These are phyloP conservation scores for Netelia virgata DNA, from an alignment of 2,888 invertebrate genomes.

Conservation along the genomic window DNA sequence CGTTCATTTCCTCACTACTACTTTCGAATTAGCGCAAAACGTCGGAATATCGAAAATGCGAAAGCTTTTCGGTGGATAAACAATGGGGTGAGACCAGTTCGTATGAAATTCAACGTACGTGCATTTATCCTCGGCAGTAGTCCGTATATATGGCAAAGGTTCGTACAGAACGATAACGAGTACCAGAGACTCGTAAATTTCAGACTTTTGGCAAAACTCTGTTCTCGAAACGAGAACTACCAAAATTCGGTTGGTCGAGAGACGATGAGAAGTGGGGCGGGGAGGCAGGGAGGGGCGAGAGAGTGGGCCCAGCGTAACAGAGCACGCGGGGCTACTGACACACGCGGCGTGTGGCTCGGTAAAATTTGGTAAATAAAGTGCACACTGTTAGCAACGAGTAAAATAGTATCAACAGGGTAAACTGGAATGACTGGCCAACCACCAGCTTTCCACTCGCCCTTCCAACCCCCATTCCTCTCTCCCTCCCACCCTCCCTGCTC, in stretches of 20 bases:
- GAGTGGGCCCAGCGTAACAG: background rate
- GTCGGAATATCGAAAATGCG: no score
- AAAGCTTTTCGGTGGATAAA: no score
- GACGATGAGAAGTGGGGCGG: background rate
- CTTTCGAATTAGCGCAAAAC: no score
- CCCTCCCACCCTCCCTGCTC: no score
- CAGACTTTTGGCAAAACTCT: slow-evolving; percentile 45
- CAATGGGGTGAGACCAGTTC: no score
- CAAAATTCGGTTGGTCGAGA: slow-evolving; percentile 24
- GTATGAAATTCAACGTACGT: background rate
- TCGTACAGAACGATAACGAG: slow-evolving; percentile 45
- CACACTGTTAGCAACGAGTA: slow-evolving; percentile 37
- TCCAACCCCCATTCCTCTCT: no score
- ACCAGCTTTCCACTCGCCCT: background rate
- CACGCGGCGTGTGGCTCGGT: slow-evolving; percentile 4
- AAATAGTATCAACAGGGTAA: slow-evolving; percentile 55
- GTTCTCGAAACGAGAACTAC: slow-evolving; percentile 27
- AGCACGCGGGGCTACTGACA: slow-evolving; percentile 20
- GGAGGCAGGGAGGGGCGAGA: no score
- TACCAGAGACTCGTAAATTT: slow-evolving; percentile 53
- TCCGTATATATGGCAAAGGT: background rate
- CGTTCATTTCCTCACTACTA: background rate
- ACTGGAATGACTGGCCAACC: slow-evolving; percentile 29
- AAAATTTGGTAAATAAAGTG: slow-evolving; percentile 57
- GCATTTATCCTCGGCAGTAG: background rate